These are phyloP conservation scores for Tinea semifulvella DNA, from an alignment of 2,888 invertebrate species.

Conservation along the genomic window DNA sequence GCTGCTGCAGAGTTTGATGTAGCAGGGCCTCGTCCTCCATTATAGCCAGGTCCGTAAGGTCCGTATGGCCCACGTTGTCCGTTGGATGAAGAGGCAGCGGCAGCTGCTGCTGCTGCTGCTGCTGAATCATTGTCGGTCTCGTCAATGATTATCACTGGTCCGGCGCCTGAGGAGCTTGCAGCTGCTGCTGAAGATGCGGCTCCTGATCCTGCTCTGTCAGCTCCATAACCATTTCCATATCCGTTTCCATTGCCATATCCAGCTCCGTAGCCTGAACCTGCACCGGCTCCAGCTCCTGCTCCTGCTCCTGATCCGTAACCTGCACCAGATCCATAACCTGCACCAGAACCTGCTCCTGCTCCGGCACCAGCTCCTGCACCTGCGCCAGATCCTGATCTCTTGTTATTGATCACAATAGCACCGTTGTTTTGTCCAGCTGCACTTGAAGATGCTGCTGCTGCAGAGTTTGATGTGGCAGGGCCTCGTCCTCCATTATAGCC, in stretches of 20 bases:
- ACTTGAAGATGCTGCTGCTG: not conserved
- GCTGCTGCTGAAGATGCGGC: conserved; percentile 14
- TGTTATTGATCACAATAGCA: not conserved
- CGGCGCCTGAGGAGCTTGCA: conserved; percentile 9
- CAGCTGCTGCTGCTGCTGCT: not conserved
- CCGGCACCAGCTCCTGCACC: not conserved
- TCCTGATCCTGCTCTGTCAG: conserved; percentile 6
- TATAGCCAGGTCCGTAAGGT: not conserved
- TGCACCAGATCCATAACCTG: conserved; percentile 11
- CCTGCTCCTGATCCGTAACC: not conserved
- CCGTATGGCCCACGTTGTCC: not conserved
- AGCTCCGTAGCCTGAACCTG: conserved; percentile 13
- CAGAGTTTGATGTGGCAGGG: conserved; percentile 12
- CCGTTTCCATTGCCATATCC: not conserved
- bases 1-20: not conserved
- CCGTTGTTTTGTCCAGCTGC: not conserved
- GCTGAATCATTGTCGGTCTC: not conserved
- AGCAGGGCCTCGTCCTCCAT: not conserved
- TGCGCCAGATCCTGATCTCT: not conserved
- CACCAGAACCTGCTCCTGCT: not conserved
- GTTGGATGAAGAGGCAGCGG: not conserved
- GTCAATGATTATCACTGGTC: not conserved
- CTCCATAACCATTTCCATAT: conserved; percentile 13
- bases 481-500: not conserved
- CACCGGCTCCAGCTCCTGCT: conserved; percentile 10